These are phyloP conservation scores for Leptinotarsa texana DNA, from an alignment of 1,140 invertebrate genomes.

Conservation along the genomic window DNA sequence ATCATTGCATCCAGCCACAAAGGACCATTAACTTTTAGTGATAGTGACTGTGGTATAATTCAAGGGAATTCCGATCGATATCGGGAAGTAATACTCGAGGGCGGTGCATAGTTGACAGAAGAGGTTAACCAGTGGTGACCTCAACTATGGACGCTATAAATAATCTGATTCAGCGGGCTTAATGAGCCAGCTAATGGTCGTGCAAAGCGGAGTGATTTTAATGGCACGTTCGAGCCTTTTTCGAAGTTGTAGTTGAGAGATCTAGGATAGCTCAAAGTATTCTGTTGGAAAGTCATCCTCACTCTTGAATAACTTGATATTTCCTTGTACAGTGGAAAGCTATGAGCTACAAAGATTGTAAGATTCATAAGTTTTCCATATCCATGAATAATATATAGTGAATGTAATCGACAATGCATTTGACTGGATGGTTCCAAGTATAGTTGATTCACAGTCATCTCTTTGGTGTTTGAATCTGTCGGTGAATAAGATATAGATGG, in stretches of 20 bases:
- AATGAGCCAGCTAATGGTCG: slow-evolving; percentile 35
- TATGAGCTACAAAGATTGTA: too few relatives aligned
- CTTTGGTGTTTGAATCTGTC: too few relatives aligned
- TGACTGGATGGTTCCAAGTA: too few relatives aligned
- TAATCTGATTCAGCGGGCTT: slow-evolving; percentile 35
- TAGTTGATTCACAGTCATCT: too few relatives aligned
- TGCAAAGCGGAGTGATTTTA: background rate
- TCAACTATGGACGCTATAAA: slow-evolving; percentile 33
- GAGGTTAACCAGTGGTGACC: slow-evolving; percentile 36
- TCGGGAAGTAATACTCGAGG: slow-evolving; percentile 32
- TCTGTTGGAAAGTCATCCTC: too few relatives aligned
- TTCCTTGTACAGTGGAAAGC: too few relatives aligned
- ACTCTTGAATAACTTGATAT: too few relatives aligned
- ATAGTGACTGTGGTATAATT: slow-evolving; percentile 37
- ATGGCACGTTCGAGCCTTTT: background rate
- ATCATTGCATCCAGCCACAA: slow-evolving; percentile 38
- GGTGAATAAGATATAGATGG: too few relatives aligned
- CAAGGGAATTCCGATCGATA: slow-evolving; percentile 38
- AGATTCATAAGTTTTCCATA: too few relatives aligned
- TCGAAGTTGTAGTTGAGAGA: background rate
- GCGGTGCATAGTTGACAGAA: slow-evolving; percentile 33
- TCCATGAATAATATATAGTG: too few relatives aligned
- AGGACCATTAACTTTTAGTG: slow-evolving; percentile 41
- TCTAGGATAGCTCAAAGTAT: too few relatives aligned
- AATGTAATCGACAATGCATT: too few relatives aligned